Evolutionary conservation across 2,888 invertebrate species (phyloP).

Genomic region (Odontocerum albicorne): DNA sequence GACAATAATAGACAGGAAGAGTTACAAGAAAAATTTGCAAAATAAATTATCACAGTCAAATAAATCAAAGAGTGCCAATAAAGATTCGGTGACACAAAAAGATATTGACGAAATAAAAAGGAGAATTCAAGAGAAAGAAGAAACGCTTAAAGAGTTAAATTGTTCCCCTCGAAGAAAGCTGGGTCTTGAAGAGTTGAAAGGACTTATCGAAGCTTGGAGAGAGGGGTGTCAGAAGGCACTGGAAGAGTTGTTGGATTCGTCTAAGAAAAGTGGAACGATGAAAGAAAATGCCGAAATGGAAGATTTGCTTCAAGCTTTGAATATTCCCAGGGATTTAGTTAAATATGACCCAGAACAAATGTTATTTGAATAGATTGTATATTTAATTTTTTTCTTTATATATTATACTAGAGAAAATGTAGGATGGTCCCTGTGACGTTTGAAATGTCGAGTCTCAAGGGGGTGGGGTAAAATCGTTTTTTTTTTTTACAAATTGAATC

Average conservation of each 20-base stretch:
- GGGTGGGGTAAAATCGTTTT: too few species aligned
- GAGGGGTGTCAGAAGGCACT: constrained; percentile 57
- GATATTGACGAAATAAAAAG: constrained; percentile 51
- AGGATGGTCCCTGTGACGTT: too few species aligned
- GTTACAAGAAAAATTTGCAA: constrained; percentile 14
- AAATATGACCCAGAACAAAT: constrained; percentile 56
- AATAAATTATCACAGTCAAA: neutral
- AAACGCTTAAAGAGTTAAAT: constrained; percentile 37
- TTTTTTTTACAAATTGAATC: too few species aligned
- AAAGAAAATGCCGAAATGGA: constrained; percentile 50
- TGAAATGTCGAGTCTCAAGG: too few species aligned
- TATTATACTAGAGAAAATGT: too few species aligned
- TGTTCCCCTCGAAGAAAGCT: constrained; percentile 41
- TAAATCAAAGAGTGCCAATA: constrained; percentile 8
- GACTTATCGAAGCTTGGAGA: constrained; percentile 57
- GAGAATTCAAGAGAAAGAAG: constrained; percentile 50
- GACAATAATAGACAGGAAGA: constrained; percentile 20
- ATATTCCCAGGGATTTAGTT: constrained; percentile 52
- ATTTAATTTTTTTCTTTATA: too few species aligned
- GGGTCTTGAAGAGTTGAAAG: constrained; percentile 53
- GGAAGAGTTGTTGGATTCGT: constrained; percentile 51
- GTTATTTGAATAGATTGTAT: constrained; percentile 46
- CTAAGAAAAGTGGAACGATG: constrained; percentile 41
- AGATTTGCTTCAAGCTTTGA: constrained; percentile 52
- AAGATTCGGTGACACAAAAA: constrained; percentile 41